Conservation (phyloP, 2,113 vertebrate species). For the Petromus typicus region DNA sequence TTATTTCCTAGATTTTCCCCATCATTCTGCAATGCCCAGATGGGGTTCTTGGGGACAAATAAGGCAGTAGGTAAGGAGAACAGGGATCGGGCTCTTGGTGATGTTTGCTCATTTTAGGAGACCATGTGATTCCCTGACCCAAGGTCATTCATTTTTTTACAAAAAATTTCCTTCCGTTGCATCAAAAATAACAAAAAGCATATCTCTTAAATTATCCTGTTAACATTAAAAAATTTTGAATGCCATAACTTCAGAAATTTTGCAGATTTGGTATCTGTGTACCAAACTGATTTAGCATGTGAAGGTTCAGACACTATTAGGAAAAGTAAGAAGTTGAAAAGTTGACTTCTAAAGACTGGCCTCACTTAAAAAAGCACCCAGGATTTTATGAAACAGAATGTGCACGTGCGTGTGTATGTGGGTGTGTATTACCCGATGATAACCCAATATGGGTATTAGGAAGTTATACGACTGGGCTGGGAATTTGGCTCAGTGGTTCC, state of each 20-base stretch:
- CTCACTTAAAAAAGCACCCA: neutral
- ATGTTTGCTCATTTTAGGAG: neutral
- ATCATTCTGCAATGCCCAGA: neutral
- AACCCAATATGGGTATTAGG: neutral
- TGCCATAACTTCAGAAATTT: neutral
- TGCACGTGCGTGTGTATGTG: neutral
- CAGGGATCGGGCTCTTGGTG: neutral
- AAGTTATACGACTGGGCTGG: neutral
- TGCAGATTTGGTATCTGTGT: neutral
- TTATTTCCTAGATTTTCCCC: neutral
- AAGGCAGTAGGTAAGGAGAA: neutral
- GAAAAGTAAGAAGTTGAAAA: conserved; percentile 6
- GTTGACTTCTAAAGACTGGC: neutral
- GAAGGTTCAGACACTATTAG: neutral
- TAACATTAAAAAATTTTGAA: neutral
- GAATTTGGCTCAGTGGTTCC: too few relatives aligned
- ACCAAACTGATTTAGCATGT: neutral
- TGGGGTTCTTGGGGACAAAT: neutral
- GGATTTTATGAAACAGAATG: neutral
- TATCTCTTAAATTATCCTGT: neutral
- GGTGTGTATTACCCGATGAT: neutral
- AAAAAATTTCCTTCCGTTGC: neutral
- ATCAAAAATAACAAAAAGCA: neutral
- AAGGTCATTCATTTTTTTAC: neutral
- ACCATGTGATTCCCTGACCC: neutral